Base-by-base conservation (phyloP, 2,113 vertebrate species). In the Irena cyanogastra region DNA sequence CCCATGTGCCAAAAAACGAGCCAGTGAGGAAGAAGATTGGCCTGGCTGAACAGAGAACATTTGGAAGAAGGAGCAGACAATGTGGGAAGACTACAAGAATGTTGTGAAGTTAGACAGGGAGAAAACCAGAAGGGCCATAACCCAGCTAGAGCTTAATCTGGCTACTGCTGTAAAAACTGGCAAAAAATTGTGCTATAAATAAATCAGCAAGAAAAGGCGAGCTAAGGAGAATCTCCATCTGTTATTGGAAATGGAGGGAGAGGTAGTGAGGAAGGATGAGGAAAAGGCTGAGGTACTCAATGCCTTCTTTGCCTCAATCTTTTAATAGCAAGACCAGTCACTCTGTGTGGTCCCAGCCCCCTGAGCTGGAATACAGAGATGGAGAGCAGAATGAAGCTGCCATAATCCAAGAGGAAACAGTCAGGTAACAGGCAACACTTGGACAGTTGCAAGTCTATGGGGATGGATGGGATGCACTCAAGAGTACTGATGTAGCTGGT, bases 401-500 rank as follows among this genome's bases (percentile, higher is more conserved):
- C 28, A 30, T 10, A 60, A 39, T 10, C 16, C 23, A 60, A 68
- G 39, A 82, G 39, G 16, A 68, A 75, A 41, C 35, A 7, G 9
- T 27, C 53, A 68, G n/a, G 24, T 47, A 50, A n/a, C n/a, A n/a
- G n/a, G n/a, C 52, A 37, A 14, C 17, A 16, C 45, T n/a, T 18
- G 26, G 23, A 41, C 24, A 60, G 15, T 3, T 28, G 17, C 28
- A 68, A n/a, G 28, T 31, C 35, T 22, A 13, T 8, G 26, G 10
- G 39, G 7, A 28, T 24, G 24, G 24, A 31, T 30, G 20, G 19
- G 39, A 60, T 60, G 24, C 30, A 31, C 28, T 13, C 41, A n/a
- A 60, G n/a, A 9, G 9, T 11, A 17, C 16, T 21, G 33, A 28
- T 0, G 1, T 8, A 28, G 7, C 42, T 37, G 77, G 13, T 15